Evolutionary conservation across 2,888 invertebrate species (phyloP).

Genomic region (Drosophila birchii): DNA sequence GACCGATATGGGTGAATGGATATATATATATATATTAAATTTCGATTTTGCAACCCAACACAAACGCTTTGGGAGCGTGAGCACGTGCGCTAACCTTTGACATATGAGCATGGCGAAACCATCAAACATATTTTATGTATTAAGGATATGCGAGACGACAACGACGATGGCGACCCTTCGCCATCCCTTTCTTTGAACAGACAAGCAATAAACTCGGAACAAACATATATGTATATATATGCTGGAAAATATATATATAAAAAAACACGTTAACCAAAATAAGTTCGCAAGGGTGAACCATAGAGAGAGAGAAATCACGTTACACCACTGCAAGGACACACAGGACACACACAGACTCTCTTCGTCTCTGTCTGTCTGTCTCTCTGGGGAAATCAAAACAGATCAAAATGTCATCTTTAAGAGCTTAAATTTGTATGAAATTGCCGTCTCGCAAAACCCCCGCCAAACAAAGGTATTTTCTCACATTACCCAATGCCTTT

Average conservation of each 20-base stretch:
- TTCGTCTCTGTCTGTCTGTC: constrained; percentile 76
- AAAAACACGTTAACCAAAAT: constrained; percentile 52
- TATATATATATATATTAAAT: constrained; percentile 80
- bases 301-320: constrained; percentile 62
- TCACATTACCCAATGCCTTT: background rate
- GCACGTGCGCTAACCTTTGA: constrained; percentile 82
- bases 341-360: constrained; percentile 46
- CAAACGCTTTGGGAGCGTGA: constrained; percentile 57
- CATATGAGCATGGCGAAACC: constrained; percentile 76
- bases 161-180: constrained; percentile 30
- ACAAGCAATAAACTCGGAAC: constrained; percentile 43
- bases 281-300: constrained; percentile 30
- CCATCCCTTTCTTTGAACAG: constrained; percentile 25
- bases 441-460: constrained; percentile 77
- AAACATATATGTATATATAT: constrained; percentile 9
- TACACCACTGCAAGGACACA: constrained; percentile 58
- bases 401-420: constrained; percentile 84
- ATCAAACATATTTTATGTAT: constrained; percentile 81
- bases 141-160: constrained; percentile 66
- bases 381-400: constrained; percentile 83
- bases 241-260: constrained; percentile 38
- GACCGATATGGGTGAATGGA: constrained; percentile 28
- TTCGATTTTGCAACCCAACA: constrained; percentile 65
- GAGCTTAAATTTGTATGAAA: constrained; percentile 84
- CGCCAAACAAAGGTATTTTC: constrained; percentile 53